Evolutionary conservation across 2,113 vertebrate genomes (phyloP), one percentile per base, ranked within the genome.

Genomic region (Plecturocebus donacophilus): DNA sequence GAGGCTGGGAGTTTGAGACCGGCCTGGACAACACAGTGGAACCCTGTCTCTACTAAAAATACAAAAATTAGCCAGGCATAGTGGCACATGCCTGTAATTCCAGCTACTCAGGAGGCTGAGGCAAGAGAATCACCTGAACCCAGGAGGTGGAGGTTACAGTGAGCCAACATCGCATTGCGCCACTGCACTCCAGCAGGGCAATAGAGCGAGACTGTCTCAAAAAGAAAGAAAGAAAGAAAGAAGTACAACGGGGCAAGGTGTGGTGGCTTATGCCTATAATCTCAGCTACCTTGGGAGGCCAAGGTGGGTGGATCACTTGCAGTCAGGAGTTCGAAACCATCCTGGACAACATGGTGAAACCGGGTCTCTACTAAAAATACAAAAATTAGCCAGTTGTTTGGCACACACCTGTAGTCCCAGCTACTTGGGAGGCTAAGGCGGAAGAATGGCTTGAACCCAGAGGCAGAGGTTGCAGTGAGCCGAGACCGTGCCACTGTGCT

Each of bases 91-190:
- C 66, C 66, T 68, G 32, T n/a, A 68, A 68, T 68, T 30, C 66
- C 7, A 35, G 66, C 66, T 68, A 68, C 66, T 68, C 66, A 17
- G 66, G 32, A 68, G 32, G 32, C 66, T 68, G 66, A n/a, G 32
- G 32, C 30, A 35, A 3, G 32, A 68, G 66, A 35, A 68, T 19
- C 30, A 32, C 6, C 8, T 17, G 16, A 68, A 35, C 66, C 32
- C 66, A n/a, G 30, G 6, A 68, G 32, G 32, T 68, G 14, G 32
- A n/a, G 32, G 32, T 35, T 68, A 35, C 66, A 35, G 32, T 68
- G 66, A 64, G 66, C 66, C 3, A 8, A 35, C 14, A n/a, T 16
- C 0, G 3, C 12, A 19, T 7, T 3, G 3, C 2, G 3, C 66
- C 32, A 68, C 66, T 68, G 66, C 66, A 68, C 32, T 68, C 32